Percentiles rank a stretch among this genome's conserved stretches.
phyloP scores from a whole-genome alignment of 2,113 vertebrate species.

The Heterotis niloticus region DNA sequence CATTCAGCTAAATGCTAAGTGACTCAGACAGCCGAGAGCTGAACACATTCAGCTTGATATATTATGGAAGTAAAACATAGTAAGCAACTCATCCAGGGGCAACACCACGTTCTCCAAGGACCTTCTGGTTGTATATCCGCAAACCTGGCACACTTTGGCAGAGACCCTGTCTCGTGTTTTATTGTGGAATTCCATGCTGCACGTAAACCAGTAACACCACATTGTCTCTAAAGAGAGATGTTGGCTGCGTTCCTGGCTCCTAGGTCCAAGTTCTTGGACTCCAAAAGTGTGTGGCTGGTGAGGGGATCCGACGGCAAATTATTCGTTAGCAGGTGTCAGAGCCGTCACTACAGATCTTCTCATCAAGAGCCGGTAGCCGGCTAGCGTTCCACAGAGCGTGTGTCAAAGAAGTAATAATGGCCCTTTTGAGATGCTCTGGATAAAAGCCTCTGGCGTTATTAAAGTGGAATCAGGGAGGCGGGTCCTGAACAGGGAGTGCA shows the following conservation, averaged over 20 bases:
- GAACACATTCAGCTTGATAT: neutral
- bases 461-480: neutral
- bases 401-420: constrained; percentile 5
- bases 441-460: constrained; percentile 16
- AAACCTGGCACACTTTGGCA: too few species aligned
- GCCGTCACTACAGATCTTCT: neutral
- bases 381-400: neutral
- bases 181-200: too few species aligned
- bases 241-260: neutral
- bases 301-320: constrained; percentile 13
- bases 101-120: too few species aligned
- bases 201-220: neutral
- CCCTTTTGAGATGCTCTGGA: neutral
- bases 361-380: neutral
- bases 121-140: too few species aligned
- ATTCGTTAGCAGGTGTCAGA: constrained; percentile 9
- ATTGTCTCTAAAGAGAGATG: neutral
- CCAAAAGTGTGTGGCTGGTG: neutral
- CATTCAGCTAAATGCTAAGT: neutral
- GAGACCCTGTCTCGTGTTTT: too few species aligned
- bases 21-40: neutral
- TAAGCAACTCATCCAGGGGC: too few species aligned
- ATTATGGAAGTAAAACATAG: neutral
- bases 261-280: neutral
- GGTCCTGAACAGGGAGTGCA: neutral